Evolutionary conservation across 2,113 vertebrate genomes (phyloP).

Genomic region (Rhinoderma darwinii): DNA sequence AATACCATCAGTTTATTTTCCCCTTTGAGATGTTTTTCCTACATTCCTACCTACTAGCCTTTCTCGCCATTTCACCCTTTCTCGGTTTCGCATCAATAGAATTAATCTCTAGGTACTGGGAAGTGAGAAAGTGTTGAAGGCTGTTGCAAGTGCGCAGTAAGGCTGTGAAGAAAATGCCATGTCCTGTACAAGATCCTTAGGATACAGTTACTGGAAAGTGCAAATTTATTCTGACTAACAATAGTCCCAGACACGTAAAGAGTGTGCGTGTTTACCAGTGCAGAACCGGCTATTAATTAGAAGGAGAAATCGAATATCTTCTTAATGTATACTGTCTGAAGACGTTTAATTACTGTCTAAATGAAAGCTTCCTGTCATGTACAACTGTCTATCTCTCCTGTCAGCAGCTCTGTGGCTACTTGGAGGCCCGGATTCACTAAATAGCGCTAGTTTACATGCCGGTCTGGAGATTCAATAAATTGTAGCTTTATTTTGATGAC

Average conservation of each 20-base stretch:
- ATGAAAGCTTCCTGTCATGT: neutral
- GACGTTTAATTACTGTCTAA: conserved; percentile 10
- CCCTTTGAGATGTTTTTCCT: neutral
- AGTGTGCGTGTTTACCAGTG: conserved; percentile 20
- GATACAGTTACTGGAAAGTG: conserved; percentile 29
- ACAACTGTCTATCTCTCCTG: neutral
- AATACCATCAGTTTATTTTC: neutral
- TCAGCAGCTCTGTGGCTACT: neutral
- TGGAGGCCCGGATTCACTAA: neutral
- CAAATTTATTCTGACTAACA: conserved; percentile 35
- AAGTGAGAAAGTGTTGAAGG: conserved; percentile 31
- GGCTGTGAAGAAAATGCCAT: conserved; percentile 33
- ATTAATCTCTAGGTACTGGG: neutral
- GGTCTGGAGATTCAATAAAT: neutral
- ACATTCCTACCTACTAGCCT: neutral
- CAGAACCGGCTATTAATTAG: conserved; percentile 36
- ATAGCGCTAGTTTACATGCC: neutral
- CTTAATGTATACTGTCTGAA: conserved; percentile 33
- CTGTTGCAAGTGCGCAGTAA: neutral
- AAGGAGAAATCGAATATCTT: conserved; percentile 41
- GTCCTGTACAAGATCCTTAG: neutral
- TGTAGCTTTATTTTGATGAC: neutral
- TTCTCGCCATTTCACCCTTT: neutral
- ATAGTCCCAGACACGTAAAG: conserved; percentile 9
- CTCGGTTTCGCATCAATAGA: neutral